Evolutionary conservation across 2,797 vertebrate species (phyloP), one percentile per base, ranked within the genome.

Genomic region (Sebastes matsubarae): DNA sequence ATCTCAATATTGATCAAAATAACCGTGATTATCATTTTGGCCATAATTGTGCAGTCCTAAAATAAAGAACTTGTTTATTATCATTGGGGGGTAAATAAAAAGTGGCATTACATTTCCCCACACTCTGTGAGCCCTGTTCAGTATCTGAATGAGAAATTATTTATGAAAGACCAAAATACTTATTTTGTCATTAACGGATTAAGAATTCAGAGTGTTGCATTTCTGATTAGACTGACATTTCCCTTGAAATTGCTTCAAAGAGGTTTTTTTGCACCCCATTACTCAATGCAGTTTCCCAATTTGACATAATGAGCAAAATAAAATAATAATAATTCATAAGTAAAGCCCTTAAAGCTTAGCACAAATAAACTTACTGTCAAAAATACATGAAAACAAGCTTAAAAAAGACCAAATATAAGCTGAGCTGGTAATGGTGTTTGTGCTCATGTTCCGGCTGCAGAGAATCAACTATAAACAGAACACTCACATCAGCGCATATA

Each of bases 191-290:
- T 64, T 58, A 72, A 61, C 83, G 65, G 64, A 81, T 84, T 80
- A 60, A 79, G 73, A 74, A 81, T 70, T 72, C 64, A 72, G 18
- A 24, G 20, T 57, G 32, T 22, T 80, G 71, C 59, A 73, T 82
- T 88, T 84, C 29, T 63, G 24, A 78, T 89, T 60, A 68, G 32
- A 81, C 72, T 72, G 66, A 73, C 75, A 83, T 75, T 85, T 87
- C 13, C 65, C 55, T 81, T 75, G 52, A 78, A 83, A 87, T 75
- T 65, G 60, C 59, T 78, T 79, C 68, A 5, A 61, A 68, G 25
- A 32, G 29, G 5, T 67, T 6, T 42, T 63, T 63, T 60, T 32
- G 34, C 22, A 58, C 10, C 8, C 68, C 50, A 73, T 79, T 86
- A 83, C 68, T 55, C 75, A 50, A 14, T 20, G 55, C 18, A 57